Conservation (phyloP, 2,797 vertebrate species). For the Myiothlypis coronata region DNA sequence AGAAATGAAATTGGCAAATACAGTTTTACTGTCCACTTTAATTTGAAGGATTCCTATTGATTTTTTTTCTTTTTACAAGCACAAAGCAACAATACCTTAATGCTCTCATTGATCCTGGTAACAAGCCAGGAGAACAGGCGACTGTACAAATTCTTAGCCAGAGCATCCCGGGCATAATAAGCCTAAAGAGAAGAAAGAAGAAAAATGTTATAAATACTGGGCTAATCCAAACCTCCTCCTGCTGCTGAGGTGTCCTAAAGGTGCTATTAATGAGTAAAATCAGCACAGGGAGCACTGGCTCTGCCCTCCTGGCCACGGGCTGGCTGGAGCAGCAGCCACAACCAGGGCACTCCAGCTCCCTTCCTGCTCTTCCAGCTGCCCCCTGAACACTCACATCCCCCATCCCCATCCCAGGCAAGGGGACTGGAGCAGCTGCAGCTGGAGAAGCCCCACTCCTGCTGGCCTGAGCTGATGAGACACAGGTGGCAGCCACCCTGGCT, state of each 20-base stretch:
- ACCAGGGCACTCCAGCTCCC: background rate
- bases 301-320: accelerated
- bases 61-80: background rate
- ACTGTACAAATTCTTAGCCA: conserved; percentile 97
- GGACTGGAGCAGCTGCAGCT: background rate
- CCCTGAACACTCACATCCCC: background rate
- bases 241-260: background rate
- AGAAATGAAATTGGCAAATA: background rate
- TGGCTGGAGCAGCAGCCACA: background rate
- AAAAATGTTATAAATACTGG: background rate
- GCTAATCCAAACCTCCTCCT: background rate
- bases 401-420: background rate
- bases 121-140: conserved; percentile 96
- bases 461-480: background rate
- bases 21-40: background rate
- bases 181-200: conserved; percentile 77
- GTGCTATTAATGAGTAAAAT: background rate
- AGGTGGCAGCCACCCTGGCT: background rate
- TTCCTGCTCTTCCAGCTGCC: background rate
- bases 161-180: conserved; percentile 95
- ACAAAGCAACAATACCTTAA: conserved; percentile 82
- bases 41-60: background rate
- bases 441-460: background rate
- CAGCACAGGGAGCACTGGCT: background rate
- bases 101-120: conserved; percentile 96